Conservation (phyloP, 2,113 vertebrate genomes). For the Apodemus sylvaticus region DNA sequence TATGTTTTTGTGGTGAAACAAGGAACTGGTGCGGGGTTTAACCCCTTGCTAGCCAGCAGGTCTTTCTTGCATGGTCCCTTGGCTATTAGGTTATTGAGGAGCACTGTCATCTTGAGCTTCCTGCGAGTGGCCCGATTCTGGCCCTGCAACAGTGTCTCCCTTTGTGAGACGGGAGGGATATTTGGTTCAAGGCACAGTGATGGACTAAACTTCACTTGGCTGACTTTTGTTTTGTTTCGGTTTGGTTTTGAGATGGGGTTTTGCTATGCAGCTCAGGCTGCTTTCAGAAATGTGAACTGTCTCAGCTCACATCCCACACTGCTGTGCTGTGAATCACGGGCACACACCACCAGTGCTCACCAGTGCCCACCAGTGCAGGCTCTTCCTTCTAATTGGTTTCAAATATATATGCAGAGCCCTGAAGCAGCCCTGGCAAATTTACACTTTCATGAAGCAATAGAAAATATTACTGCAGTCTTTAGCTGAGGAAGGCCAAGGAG, state of each 20-base stretch:
- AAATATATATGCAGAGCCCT: background rate
- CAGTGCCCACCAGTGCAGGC: background rate
- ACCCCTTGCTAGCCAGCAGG: background rate
- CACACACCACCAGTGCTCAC: background rate
- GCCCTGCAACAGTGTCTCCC: background rate
- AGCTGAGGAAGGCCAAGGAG: background rate
- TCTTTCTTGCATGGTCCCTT: background rate
- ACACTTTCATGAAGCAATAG: conserved; percentile 5
- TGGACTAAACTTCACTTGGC: too few relatives aligned
- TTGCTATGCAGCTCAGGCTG: background rate
- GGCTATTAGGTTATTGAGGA: background rate
- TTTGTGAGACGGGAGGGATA: background rate
- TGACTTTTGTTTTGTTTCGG: background rate
- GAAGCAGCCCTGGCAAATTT: background rate
- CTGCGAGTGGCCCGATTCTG: background rate
- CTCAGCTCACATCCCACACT: background rate
- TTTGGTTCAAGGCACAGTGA: background rate
- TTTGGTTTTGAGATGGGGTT: background rate
- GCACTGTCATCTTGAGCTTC: background rate
- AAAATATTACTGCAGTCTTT: background rate
- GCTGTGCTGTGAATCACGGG: background rate
- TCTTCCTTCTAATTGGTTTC: background rate
- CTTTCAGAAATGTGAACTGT: background rate
- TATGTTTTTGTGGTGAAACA: background rate
- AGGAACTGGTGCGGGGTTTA: background rate